Conservation (phyloP, 2,113 vertebrate species). For the Sturnira hondurensis region DNA sequence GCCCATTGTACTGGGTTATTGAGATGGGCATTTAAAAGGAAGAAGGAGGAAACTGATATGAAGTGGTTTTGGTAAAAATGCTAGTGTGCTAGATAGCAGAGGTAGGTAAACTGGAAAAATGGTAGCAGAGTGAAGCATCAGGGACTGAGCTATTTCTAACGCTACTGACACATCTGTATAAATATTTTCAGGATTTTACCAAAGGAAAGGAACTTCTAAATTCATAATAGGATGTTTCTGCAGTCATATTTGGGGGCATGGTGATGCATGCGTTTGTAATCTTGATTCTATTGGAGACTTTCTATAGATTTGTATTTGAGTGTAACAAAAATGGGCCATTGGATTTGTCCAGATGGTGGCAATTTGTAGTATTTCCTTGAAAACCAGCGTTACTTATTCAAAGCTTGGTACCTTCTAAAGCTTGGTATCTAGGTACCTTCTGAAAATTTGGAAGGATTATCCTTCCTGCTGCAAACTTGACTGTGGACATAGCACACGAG, state of each 20-base stretch:
- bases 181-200: neutral
- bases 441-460: neutral
- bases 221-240: neutral
- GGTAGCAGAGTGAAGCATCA: neutral
- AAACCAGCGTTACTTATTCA: neutral
- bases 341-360: neutral
- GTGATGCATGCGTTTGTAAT: neutral
- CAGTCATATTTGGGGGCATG: neutral
- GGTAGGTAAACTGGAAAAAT: neutral
- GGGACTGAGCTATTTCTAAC: neutral
- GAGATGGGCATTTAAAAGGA: neutral
- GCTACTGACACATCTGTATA: neutral
- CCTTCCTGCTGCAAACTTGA: neutral
- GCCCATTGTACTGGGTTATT: neutral
- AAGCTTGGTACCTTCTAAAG: no score
- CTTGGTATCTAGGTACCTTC: neutral
- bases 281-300: neutral
- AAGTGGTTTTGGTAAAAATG: neutral
- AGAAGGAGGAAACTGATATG: neutral
- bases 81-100: neutral
- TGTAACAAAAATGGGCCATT: neutral
- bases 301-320: neutral
- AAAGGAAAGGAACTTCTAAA: neutral
- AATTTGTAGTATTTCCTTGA: slow-evolving; percentile 17
- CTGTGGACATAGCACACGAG: neutral